Evolutionary conservation across 2,113 vertebrate genomes (phyloP).

Genomic region (Pyxicephalus adspersus): DNA sequence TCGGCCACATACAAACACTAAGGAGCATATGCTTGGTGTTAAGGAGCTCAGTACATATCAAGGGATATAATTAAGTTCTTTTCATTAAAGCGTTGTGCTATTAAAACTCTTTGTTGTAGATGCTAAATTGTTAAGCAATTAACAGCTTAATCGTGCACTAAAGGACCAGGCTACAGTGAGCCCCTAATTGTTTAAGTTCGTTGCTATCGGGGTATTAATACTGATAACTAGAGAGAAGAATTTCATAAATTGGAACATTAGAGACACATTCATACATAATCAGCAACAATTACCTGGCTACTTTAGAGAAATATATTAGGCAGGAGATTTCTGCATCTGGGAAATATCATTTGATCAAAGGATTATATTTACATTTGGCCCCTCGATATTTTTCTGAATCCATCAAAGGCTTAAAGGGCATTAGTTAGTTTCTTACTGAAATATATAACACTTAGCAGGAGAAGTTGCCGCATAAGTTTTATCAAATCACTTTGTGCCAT

Average conservation of each 20-base stretch:
- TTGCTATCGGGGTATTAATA: background rate
- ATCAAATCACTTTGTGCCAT: too few species aligned
- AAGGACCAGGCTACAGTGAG: background rate
- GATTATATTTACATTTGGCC: too few species aligned
- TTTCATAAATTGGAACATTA: background rate
- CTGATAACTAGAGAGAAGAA: background rate
- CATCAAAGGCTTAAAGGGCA: too few species aligned
- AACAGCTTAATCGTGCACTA: constrained; percentile 5
- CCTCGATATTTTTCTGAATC: too few species aligned
- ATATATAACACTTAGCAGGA: too few species aligned
- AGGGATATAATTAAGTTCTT: constrained; percentile 42
- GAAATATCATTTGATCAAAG: too few species aligned
- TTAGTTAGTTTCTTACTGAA: too few species aligned
- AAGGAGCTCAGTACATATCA: constrained; percentile 15
- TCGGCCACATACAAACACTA: background rate
- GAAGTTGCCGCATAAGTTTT: too few species aligned
- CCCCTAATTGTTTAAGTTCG: constrained; percentile 20
- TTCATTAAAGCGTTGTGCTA: background rate
- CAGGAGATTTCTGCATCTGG: background rate
- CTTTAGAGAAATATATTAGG: background rate
- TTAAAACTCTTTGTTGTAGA: constrained; percentile 39
- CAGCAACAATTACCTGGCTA: background rate
- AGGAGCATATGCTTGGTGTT: constrained; percentile 7
- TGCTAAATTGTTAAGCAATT: constrained; percentile 39
- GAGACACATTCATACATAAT: constrained; percentile 1